phyloP scores from a whole-genome alignment of 2,113 vertebrate species.

The Seriola aureovittata region DNA sequence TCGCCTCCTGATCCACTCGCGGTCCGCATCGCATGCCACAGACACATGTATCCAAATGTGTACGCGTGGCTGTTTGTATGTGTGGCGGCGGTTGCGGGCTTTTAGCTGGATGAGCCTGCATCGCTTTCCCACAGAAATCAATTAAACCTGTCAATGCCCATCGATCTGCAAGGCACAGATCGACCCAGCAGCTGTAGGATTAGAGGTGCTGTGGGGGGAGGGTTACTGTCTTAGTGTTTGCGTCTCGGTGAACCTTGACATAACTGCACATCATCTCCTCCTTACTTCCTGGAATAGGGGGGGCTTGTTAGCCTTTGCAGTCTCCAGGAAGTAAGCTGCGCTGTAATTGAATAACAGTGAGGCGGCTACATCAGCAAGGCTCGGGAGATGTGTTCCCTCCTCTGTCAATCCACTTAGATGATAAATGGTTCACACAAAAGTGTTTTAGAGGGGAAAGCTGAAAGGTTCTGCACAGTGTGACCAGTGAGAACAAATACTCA shows the following conservation, averaged over 20 bases:
- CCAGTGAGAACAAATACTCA: conserved; percentile 39
- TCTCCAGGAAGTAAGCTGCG: conserved; percentile 66
- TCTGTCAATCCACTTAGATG: conserved; percentile 70
- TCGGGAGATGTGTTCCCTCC: conserved; percentile 60
- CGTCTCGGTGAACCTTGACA: conserved; percentile 70
- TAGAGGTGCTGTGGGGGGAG: conserved; percentile 44
- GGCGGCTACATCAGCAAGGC: conserved; percentile 60
- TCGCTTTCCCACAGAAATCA: conserved; percentile 84
- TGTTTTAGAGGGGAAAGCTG: conserved; percentile 53
- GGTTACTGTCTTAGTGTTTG: conserved; percentile 45
- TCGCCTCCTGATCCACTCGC: conserved; percentile 32
- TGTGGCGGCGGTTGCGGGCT: conserved; percentile 27
- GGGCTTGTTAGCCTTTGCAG: conserved; percentile 57
- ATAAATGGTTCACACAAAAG: conserved; percentile 68
- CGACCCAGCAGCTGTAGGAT: conserved; percentile 68
- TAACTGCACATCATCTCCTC: conserved; percentile 51
- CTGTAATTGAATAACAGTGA: conserved; percentile 73
- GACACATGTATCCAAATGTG: conserved; percentile 15
- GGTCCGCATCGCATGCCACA: background rate
- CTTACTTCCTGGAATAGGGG: conserved; percentile 46
- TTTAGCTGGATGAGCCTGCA: conserved; percentile 67
- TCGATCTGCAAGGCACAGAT: conserved; percentile 72
- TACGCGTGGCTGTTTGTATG: background rate
- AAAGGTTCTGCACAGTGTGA: conserved; percentile 42
- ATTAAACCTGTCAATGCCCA: conserved; percentile 80